These are phyloP conservation scores for Xenus cinereus DNA, from an alignment of 2,113 vertebrate genomes.

Conservation along the genomic window DNA sequence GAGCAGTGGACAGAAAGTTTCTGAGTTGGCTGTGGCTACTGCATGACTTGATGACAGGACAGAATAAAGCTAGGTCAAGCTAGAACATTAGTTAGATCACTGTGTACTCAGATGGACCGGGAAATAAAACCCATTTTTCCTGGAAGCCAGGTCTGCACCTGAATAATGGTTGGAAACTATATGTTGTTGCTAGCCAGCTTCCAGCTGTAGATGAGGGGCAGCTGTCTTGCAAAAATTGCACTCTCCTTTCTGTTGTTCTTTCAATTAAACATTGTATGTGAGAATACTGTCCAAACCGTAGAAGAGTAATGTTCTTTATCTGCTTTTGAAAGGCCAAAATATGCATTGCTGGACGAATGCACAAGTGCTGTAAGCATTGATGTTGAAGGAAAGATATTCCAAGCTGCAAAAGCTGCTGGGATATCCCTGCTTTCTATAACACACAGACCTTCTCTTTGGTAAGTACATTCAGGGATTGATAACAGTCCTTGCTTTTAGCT, in stretches of 20 bases:
- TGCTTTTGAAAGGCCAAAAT: slow-evolving; percentile 85
- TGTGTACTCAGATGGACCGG: not conserved
- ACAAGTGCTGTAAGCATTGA: slow-evolving; percentile 99
- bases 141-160: not conserved
- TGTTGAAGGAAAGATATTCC: slow-evolving; percentile 98
- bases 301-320: slow-evolving; percentile 24
- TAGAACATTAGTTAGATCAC: not conserved
- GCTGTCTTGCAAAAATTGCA: not conserved
- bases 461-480: slow-evolving; percentile 48
- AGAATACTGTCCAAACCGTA: not conserved
- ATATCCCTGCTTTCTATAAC: slow-evolving; percentile 98
- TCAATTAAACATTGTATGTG: not conserved
- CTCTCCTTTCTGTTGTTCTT: not conserved
- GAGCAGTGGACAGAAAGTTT: not conserved
- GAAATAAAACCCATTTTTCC: not conserved
- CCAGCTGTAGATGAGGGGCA: not conserved
- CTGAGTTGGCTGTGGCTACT: not conserved
- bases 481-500: not conserved
- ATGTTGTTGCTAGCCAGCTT: not conserved
- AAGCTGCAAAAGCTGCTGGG: slow-evolving; percentile 90
- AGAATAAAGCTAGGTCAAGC: not conserved
- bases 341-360: slow-evolving; percentile 95
- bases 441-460: slow-evolving; percentile 97
- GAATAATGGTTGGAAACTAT: not conserved
- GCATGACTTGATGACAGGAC: not conserved